Evolutionary conservation across 2,797 vertebrate species (phyloP).

Genomic region (Halcyon smyrnensis): DNA sequence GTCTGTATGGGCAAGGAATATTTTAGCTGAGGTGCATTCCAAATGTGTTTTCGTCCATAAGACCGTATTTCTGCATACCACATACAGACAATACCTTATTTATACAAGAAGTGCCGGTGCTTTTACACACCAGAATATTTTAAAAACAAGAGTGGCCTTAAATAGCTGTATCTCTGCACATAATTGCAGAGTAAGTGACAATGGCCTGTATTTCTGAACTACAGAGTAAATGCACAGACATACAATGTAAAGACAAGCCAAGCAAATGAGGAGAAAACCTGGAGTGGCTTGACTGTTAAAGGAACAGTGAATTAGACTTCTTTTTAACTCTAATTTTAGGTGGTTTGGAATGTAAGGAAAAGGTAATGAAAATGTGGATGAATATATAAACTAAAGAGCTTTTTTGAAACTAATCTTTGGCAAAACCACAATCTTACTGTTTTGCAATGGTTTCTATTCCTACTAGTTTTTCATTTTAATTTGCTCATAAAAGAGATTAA

Average conservation of each 20-base stretch:
- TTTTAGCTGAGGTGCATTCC: not conserved
- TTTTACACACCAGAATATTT: not conserved
- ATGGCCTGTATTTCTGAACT: not conserved
- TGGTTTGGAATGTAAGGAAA: not conserved
- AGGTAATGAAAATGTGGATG: not conserved
- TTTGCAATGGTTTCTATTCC: not conserved
- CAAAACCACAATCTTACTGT: not conserved
- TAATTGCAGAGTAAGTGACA: not conserved
- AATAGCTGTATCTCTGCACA: not conserved
- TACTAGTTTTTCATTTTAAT: not conserved
- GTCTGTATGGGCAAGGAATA: not conserved
- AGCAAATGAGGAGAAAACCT: not conserved
- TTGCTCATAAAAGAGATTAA: not conserved
- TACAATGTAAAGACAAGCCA: not conserved
- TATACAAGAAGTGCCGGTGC: not conserved
- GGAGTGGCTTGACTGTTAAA: not conserved
- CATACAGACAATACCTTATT: accelerated
- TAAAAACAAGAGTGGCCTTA: not conserved
- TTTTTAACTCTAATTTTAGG: not conserved
- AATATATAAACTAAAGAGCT: not conserved
- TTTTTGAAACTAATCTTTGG: not conserved
- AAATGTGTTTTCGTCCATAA: not conserved
- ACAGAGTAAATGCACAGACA: no score
- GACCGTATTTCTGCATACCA: not conserved
- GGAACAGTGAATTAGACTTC: not conserved